Percentiles rank a stretch among this genome's conserved stretches.
phyloP scores from a whole-genome alignment of 2,888 invertebrate genomes.

The Empis livida region DNA sequence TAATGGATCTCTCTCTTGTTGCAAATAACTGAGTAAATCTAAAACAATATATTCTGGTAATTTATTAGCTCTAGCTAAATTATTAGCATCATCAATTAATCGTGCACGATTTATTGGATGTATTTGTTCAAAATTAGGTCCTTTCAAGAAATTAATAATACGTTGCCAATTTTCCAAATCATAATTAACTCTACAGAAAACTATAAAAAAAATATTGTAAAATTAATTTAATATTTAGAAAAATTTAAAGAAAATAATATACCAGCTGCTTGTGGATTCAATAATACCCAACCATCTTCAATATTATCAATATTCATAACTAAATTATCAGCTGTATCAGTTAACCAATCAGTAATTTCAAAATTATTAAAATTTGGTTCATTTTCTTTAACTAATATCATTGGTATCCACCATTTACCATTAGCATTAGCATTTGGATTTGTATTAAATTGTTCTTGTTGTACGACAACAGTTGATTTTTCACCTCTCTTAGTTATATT shows the following conservation, averaged over 20 bases:
- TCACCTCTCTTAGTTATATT: not conserved
- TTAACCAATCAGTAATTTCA: not conserved
- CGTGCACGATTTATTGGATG: conserved; percentile 52
- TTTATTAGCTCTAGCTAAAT: conserved; percentile 43
- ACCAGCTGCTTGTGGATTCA: conserved; percentile 3
- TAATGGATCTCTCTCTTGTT: conserved; percentile 43
- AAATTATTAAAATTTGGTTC: not conserved
- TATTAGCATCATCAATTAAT: conserved; percentile 52
- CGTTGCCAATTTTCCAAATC: conserved; percentile 6
- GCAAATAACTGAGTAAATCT: conserved; percentile 39
- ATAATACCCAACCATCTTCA: conserved; percentile 4
- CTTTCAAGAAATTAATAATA: conserved; percentile 5
- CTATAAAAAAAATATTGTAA: not conserved
- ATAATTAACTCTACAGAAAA: conserved; percentile 5
- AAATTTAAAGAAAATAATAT: not conserved
- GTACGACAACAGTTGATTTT: not conserved
- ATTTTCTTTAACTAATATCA: conserved; percentile 1
- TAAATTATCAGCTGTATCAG: not conserved
- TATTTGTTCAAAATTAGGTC: conserved; percentile 7
- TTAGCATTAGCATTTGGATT: not conserved
- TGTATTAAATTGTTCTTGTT: conserved; percentile 2
- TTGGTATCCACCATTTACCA: conserved; percentile 7
- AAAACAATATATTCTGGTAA: conserved; percentile 37
- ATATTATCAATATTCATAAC: not conserved
- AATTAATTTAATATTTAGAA: not conserved